Percentiles rank a stretch among this genome's conserved stretches.
Conservation (phyloP, 2,113 vertebrate species). For the Microcebus murinus region DNA sequence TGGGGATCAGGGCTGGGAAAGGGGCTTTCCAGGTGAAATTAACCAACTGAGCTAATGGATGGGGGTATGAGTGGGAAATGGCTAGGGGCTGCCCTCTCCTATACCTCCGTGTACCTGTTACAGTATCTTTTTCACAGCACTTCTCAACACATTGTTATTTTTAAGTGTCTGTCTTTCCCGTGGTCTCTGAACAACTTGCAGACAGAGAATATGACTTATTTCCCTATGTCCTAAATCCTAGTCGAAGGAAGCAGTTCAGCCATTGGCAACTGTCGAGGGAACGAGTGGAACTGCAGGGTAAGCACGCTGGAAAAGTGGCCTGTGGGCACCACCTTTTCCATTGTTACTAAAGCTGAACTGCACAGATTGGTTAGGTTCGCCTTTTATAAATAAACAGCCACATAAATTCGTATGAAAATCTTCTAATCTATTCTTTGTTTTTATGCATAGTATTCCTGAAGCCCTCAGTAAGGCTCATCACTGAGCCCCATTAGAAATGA, state of each 20-base stretch:
- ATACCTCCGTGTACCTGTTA: neutral
- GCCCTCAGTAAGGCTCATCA: neutral
- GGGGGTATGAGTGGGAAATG: neutral
- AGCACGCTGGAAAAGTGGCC: neutral
- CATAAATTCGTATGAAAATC: neutral
- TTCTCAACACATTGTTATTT: slow-evolving; percentile 18
- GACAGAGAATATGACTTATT: neutral
- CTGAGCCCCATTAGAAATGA: neutral
- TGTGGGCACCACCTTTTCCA: neutral
- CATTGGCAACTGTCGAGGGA: neutral
- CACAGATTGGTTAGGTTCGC: neutral
- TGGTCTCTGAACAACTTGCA: neutral
- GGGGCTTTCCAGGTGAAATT: neutral
- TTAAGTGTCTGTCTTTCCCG: neutral
- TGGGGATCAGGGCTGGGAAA: neutral
- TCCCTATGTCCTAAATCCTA: neutral
- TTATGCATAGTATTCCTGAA: neutral
- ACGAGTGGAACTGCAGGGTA: neutral
- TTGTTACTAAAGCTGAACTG: neutral
- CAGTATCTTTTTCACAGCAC: neutral
- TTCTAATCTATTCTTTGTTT: neutral
- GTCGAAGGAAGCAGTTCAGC: neutral
- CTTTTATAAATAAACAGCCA: neutral
- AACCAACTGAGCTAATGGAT: neutral
- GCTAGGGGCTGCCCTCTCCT: neutral